A percentile compares a stretch with the other conserved stretches of the same genome.
Evolutionary conservation across 2,888 invertebrate genomes (phyloP).

Genomic region (Drosophila nr. perissopoda): DNA sequence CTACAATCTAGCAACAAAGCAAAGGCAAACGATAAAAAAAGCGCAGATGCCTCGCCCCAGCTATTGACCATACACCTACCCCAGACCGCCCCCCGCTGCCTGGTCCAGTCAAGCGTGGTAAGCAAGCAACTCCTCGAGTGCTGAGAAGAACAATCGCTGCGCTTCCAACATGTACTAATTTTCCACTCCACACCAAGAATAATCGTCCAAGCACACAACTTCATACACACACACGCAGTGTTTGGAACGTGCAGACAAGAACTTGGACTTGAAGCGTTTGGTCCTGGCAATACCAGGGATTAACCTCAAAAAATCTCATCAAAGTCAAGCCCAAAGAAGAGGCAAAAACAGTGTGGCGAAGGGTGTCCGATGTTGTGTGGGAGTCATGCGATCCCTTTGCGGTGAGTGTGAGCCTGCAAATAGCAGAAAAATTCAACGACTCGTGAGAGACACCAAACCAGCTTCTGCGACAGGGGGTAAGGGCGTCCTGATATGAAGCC

Average conservation of each 20-base stretch:
- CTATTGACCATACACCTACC: background rate
- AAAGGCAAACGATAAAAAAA: slow-evolving; percentile 55
- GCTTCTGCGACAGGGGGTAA: background rate
- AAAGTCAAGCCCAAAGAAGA: slow-evolving; percentile 77
- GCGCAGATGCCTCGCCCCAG: slow-evolving; percentile 46
- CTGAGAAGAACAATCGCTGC: slow-evolving; percentile 69
- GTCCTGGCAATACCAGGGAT: slow-evolving; percentile 80
- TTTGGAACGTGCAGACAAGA: slow-evolving; percentile 59
- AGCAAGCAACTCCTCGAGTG: slow-evolving; percentile 51
- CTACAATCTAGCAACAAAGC: slow-evolving; percentile 66
- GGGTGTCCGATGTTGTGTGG: slow-evolving; percentile 12
- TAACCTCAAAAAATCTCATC: slow-evolving; percentile 82
- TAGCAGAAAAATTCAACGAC: slow-evolving; percentile 73
- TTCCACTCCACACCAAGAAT: slow-evolving; percentile 78
- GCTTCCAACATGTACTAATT: slow-evolving; percentile 77
- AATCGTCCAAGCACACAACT: slow-evolving; percentile 51
- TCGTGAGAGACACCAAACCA: slow-evolving; percentile 53
- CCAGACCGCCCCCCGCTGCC: background rate
- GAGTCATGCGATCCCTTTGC: slow-evolving; percentile 21
- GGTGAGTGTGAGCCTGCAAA: slow-evolving; percentile 72
- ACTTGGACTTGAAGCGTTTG: slow-evolving; percentile 78
- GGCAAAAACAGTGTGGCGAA: slow-evolving; percentile 21
- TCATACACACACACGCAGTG: slow-evolving; percentile 27
- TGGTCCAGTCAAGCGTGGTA: slow-evolving; percentile 56
- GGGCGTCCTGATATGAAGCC: slow-evolving; percentile 62